Evolutionary conservation across 2,888 invertebrate species (phyloP), one percentile per base, ranked within the genome.

Genomic region (Macropis europaea): DNA sequence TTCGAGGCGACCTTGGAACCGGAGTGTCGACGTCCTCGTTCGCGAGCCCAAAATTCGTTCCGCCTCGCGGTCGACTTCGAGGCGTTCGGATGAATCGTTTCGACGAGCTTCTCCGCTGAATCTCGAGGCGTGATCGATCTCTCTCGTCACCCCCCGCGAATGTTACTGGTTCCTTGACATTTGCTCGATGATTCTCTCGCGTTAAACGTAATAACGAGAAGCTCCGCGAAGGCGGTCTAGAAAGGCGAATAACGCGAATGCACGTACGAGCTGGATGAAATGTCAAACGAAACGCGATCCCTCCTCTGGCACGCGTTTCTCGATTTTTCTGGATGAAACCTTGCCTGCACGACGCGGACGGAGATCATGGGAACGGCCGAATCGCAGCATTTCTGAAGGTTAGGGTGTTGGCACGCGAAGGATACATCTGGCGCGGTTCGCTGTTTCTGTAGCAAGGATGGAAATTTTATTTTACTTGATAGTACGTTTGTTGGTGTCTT

Each of bases 91-190:
- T n/a, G n/a, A n/a, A n/a, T n/a, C n/a, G n/a, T n/a, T 30, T 30
- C 7, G 7, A 30, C 7, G 30, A 30, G 30, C 7, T 30, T 30
- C 30, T 30, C 30, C 5, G 4, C 30, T 4, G 30, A 4, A 30
- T 30, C 4, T 13, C 24, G 6, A 30, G 30, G 9, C 3, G 15
- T 42, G 38, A 62, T 66, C 36, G 56, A 48, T 56, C 52, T 62
- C 22, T 22, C 30, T 32, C 50, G 30, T 38, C 19, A 34, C 19
- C 15, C 30, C 24, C 4, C 9, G 3, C 3, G n/a, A 3, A 32
- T 5, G 48, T 26, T 66, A 60, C 71, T 63, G 57, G 40, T 57
- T 48, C 43, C 42, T 36, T 78, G 78, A 81, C 78, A 78, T 78
- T 81, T 78, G 61, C 52, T 7, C 19, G n/a, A 52, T 36, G 32